A percentile compares a stretch with the other conserved stretches of the same genome.
Conservation (phyloP, 2,113 vertebrate species). For the Indicator maculatus region DNA sequence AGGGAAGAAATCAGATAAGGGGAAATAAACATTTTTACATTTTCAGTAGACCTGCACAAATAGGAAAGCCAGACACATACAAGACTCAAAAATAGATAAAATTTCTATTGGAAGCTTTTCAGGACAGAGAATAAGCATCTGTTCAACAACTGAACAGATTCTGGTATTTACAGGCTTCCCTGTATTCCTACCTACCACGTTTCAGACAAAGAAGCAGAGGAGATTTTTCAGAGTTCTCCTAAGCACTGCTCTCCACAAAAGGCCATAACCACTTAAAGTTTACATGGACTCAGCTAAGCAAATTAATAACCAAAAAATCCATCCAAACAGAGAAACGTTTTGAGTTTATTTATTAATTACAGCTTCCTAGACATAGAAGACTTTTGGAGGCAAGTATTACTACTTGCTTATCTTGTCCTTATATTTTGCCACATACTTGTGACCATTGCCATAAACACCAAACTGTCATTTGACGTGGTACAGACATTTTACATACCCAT, state of each 20-base stretch:
- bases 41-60: background rate
- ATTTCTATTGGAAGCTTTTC: background rate
- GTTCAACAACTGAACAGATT: background rate
- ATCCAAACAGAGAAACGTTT: background rate
- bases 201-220: background rate
- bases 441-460: background rate
- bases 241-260: background rate
- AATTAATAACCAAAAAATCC: background rate
- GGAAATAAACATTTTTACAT: background rate
- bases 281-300: background rate
- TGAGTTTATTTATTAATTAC: background rate
- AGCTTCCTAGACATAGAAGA: background rate
- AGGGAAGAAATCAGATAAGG: background rate
- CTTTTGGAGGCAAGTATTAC: background rate
- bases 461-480: background rate
- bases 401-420: background rate
- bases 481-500: background rate
- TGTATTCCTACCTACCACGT: background rate
- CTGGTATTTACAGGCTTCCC: background rate
- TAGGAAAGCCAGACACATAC: background rate
- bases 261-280: background rate
- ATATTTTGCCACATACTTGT: background rate
- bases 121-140: background rate
- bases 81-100: background rate
- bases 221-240: background rate